Percentiles rank a stretch among this genome's conserved stretches.
These are phyloP conservation scores for Amyelois transitella DNA, from an alignment of 1,140 invertebrate genomes.

Conservation along the genomic window DNA sequence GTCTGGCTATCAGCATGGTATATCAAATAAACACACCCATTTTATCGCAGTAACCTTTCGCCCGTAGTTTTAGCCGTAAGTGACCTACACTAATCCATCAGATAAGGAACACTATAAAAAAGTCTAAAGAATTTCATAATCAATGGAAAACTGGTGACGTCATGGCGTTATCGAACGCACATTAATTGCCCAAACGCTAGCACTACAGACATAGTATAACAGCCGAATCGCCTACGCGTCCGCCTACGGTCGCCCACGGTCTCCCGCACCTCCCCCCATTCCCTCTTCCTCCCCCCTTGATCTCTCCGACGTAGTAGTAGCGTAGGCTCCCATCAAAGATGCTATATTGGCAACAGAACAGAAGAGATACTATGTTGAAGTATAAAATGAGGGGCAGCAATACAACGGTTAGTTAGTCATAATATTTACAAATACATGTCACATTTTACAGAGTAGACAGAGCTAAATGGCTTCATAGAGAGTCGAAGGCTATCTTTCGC, in stretches of 20 bases:
- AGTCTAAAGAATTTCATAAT: not conserved
- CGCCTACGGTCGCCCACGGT: constrained; percentile 26
- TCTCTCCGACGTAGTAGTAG: constrained; percentile 32
- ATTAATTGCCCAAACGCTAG: constrained; percentile 48
- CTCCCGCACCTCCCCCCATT: constrained; percentile 27
- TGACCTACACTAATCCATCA: too few species aligned
- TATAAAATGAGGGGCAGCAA: too few species aligned
- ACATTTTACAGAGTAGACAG: too few species aligned
- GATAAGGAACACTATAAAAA: not conserved
- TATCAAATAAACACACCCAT: too few species aligned
- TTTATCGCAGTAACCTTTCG: too few species aligned
- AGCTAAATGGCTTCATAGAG: too few species aligned
- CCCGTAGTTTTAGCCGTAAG: not conserved
- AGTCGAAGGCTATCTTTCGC: too few species aligned
- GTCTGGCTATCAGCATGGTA: too few species aligned
- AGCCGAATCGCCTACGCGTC: constrained; percentile 33
- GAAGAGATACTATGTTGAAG: constrained; percentile 7
- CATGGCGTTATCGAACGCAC: constrained; percentile 26
- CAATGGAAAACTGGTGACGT: constrained; percentile 20
- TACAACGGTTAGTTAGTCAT: too few species aligned
- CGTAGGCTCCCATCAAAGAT: constrained; percentile 27
- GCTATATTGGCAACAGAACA: constrained; percentile 11
- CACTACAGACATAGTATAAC: constrained; percentile 28
- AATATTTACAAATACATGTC: too few species aligned
- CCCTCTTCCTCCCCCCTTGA: constrained; percentile 12